Evolutionary conservation across 2,797 vertebrate species (phyloP).

Genomic region (Anomalospiza imberbis): DNA sequence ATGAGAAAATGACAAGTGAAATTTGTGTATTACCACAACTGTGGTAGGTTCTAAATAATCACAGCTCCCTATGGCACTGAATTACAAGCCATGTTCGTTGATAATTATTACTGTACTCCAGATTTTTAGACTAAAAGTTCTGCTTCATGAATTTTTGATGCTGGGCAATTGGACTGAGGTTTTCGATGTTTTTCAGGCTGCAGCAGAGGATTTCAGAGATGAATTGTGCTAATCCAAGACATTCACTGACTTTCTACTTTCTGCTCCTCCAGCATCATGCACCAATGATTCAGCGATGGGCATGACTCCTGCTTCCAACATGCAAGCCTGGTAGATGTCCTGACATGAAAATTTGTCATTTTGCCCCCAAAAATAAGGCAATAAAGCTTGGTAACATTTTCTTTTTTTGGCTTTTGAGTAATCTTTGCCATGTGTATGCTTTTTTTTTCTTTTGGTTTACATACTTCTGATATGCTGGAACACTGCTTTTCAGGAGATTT

Average conservation of each 20-base stretch:
- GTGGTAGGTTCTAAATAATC: neutral
- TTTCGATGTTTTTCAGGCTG: neutral
- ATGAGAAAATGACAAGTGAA: neutral
- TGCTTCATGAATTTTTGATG: neutral
- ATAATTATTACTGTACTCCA: neutral
- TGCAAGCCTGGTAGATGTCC: neutral
- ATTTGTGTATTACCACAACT: neutral
- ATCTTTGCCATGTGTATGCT: neutral
- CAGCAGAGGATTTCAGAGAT: neutral
- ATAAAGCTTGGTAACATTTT: neutral
- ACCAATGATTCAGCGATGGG: rapidly evolving
- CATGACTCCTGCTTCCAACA: rapidly evolving
- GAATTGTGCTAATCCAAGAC: neutral
- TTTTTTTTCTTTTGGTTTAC: neutral
- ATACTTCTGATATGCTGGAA: neutral
- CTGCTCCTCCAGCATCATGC: neutral
- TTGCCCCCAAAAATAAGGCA: rapidly evolving
- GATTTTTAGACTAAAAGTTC: neutral
- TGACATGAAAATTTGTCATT: neutral
- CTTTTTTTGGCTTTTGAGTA: rapidly evolving
- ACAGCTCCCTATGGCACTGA: neutral
- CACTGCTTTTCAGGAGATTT: neutral
- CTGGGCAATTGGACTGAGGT: rapidly evolving
- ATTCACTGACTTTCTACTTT: neutral
- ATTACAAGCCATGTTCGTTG: neutral